phyloP scores from a whole-genome alignment of 2,113 vertebrate species.

The Saccopteryx leptura region DNA sequence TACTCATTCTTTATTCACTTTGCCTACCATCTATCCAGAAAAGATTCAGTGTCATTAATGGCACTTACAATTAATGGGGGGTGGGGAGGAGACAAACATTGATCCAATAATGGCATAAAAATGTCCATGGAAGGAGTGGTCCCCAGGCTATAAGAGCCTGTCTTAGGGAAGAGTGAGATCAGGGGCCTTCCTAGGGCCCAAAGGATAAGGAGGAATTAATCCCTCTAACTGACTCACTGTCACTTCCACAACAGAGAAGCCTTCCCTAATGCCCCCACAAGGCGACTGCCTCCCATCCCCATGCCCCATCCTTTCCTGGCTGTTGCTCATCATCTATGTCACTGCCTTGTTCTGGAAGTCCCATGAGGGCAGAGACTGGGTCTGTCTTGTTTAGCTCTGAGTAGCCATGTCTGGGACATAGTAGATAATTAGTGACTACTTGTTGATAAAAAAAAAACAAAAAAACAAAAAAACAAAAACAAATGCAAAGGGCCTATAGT shows the following conservation, averaged over 20 bases:
- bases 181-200: neutral
- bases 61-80: neutral
- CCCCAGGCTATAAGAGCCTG: neutral
- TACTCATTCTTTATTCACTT: neutral
- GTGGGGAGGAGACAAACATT: neutral
- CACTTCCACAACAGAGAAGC: neutral
- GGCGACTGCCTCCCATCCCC: neutral
- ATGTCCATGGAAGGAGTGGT: neutral
- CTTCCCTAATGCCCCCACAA: neutral
- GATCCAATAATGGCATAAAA: neutral
- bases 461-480: neutral
- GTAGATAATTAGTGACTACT: neutral
- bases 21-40: neutral
- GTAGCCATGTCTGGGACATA: neutral
- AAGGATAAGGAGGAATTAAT: neutral
- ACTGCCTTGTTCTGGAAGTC: neutral
- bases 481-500: slow-evolving; percentile 27
- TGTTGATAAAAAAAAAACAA: neutral
- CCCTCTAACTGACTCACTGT: neutral
- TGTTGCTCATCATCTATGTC: neutral
- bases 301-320: neutral
- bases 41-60: neutral
- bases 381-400: neutral
- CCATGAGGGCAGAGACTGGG: neutral
- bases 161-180: neutral